Base-by-base conservation (phyloP, 2,888 invertebrate species). In the Aethes cnicana region DNA sequence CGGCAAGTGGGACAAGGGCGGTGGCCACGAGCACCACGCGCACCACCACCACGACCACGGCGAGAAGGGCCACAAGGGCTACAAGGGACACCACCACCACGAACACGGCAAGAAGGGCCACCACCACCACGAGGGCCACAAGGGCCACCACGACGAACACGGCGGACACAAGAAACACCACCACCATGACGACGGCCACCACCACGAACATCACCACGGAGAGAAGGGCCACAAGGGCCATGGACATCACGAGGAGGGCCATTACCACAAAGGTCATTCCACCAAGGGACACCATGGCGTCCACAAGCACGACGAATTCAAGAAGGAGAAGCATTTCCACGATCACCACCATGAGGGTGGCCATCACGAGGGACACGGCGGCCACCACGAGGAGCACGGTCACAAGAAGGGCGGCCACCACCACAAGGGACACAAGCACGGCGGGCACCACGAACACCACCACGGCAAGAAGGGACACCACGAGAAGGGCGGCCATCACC, bases 261-360 rank as follows among this genome's bases (percentile, higher is more conserved):
- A 92, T 62, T 96, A 94, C 77, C 94, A 95, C 59, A 96, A 96
- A 70, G 96, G 96, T 0, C 95, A 96, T 81, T 94, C 93, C 63
- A 96, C 95, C 59, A 95, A 96, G 75, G 95, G 96, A 50, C 95
- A 95, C 64, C 96, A 96, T 70, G 94, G 95, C 63, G 92, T 96
- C 2, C 95, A 96, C 81, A 96, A 96, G 73, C 86, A 94, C 61
- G 95, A 96, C 77, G 96, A 96, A 81, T 95, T 92, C 82, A 95
- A 95, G 76, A 96, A 96, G 73, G 94, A 96, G 67, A 95, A 96
- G 71, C 95, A 96, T 72, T 96, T 95, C 92, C 95, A 93, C 75
- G 95, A 96, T 66, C 93, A 96, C 69, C 94, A 95, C 68, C 95
- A 95, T 67, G 95, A 94, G 56, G 92, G 93, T 48, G 95, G 95